phyloP scores from a whole-genome alignment of 2,888 invertebrate species.

The Rhopalosiphum nymphaeae region DNA sequence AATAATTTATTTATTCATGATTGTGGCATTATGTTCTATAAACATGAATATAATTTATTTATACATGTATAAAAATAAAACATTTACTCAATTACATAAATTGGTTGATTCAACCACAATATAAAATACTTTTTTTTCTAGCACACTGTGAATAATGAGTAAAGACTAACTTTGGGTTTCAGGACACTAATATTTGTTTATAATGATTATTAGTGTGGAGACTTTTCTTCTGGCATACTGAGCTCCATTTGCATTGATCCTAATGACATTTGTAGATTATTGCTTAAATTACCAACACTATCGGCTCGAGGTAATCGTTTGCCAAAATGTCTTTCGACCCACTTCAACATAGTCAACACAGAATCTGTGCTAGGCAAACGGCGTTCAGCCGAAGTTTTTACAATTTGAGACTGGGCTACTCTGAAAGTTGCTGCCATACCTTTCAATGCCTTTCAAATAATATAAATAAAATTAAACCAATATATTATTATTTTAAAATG shows the following conservation, averaged over 20 bases:
- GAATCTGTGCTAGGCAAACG: slow-evolving; percentile 91
- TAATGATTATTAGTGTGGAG: slow-evolving; percentile 37
- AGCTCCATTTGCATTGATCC: slow-evolving; percentile 66
- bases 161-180: slow-evolving; percentile 29
- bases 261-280: slow-evolving; percentile 63
- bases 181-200: neutral
- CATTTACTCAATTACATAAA: slow-evolving; percentile 4
- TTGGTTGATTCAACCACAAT: neutral
- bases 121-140: slow-evolving; percentile 15
- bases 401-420: slow-evolving; percentile 86
- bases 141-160: neutral
- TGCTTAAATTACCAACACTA: slow-evolving; percentile 60
- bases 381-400: slow-evolving; percentile 87
- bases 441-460: slow-evolving; percentile 80
- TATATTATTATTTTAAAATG: slow-evolving; percentile 53
- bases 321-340: slow-evolving; percentile 65
- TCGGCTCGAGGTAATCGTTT: slow-evolving; percentile 66
- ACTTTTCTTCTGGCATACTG: slow-evolving; percentile 60
- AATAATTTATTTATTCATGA: slow-evolving; percentile 20
- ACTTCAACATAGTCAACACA: slow-evolving; percentile 79
- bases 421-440: slow-evolving; percentile 95
- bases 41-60: neutral
- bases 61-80: slow-evolving; percentile 23
- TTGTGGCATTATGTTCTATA: neutral
- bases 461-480: neutral